Conservation (phyloP, 92 coral and sea anemone genomes). For the Pocillopora grandis region DNA sequence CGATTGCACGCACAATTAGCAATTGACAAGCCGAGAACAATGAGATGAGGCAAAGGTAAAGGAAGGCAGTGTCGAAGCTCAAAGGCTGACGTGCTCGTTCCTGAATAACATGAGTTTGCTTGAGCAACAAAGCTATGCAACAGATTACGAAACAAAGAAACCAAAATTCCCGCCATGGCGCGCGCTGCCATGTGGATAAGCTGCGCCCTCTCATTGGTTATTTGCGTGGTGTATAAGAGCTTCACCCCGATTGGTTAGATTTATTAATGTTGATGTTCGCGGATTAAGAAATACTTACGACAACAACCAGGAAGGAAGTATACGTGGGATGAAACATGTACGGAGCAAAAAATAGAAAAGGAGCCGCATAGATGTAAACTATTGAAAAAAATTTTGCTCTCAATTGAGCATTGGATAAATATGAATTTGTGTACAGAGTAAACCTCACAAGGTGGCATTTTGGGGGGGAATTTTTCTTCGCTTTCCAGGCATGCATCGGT, state of each 20-base stretch:
- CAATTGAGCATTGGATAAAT: too few relatives aligned
- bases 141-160: not conserved
- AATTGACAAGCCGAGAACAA: not conserved
- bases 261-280: not conserved
- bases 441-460: too few relatives aligned
- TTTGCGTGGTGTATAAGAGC: not conserved
- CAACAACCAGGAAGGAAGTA: too few relatives aligned
- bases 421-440: too few relatives aligned
- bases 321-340: too few relatives aligned
- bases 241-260: not conserved
- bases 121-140: not conserved
- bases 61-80: not conserved
- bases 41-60: not conserved
- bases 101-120: not conserved
- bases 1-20: not conserved
- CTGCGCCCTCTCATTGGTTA: not conserved
- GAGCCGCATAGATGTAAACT: too few relatives aligned
- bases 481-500: too few relatives aligned
- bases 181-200: not conserved
- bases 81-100: not conserved
- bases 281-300: too few relatives aligned
- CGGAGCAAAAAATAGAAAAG: too few relatives aligned
- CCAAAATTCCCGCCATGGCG: conserved; percentile 20
- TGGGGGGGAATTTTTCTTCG: too few relatives aligned
- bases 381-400: too few relatives aligned